phyloP scores from a whole-genome alignment of 1,140 invertebrate genomes.

The Pectinophora gossypiella region DNA sequence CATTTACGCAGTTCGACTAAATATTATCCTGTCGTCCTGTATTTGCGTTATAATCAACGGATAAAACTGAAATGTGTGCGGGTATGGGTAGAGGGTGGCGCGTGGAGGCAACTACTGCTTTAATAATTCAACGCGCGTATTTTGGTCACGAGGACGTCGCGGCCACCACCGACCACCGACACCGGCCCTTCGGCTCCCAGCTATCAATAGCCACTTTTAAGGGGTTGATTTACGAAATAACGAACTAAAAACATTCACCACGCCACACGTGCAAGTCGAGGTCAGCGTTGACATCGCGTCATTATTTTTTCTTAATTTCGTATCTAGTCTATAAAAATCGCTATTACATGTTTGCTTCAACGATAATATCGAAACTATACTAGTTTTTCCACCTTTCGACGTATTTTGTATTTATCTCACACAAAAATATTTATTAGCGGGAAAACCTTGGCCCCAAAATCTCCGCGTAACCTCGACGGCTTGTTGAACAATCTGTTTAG shows the following conservation, averaged over 20 bases:
- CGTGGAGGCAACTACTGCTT: constrained; percentile 28
- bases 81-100: constrained; percentile 23
- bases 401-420: constrained; percentile 32
- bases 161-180: constrained; percentile 2
- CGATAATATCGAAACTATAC: constrained; percentile 5
- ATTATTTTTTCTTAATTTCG: not conserved
- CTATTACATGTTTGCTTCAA: no score
- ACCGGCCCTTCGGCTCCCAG: constrained; percentile 18
- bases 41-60: constrained; percentile 4
- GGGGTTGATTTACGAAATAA: constrained; percentile 42
- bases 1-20: no score
- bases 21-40: no score
- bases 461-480: constrained; percentile 44
- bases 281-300: not conserved
- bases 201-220: constrained; percentile 34
- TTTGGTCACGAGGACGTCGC: constrained; percentile 59
- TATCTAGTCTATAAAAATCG: no score
- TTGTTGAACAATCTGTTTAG: constrained; percentile 60
- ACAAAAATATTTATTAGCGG: constrained; percentile 61
- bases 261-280: not conserved
- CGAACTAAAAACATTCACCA: constrained; percentile 26
- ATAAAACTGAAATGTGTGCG: constrained; percentile 36
- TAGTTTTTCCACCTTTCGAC: constrained; percentile 26
- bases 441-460: constrained; percentile 65
- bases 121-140: constrained; percentile 64